Percentiles rank a stretch among this genome's conserved stretches.
These are phyloP conservation scores for Athetis lepigone DNA, from an alignment of 2,888 invertebrate genomes.

Conservation along the genomic window DNA sequence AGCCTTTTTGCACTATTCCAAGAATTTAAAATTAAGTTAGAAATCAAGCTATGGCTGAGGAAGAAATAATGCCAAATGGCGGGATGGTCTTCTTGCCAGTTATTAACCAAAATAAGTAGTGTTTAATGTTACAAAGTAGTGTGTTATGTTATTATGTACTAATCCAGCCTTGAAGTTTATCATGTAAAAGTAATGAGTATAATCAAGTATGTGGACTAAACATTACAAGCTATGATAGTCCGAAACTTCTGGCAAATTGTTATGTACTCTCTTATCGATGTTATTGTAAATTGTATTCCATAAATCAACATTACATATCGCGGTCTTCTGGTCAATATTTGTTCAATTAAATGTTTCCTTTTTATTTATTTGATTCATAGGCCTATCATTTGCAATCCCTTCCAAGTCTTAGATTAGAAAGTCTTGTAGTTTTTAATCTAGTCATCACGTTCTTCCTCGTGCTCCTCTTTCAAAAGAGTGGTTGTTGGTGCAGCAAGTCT, in stretches of 20 bases:
- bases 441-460: neutral
- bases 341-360: slow-evolving; percentile 1
- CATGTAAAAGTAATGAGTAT: slow-evolving; percentile 13
- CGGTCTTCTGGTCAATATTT: slow-evolving; percentile 8
- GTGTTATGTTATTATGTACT: neutral
- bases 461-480: neutral
- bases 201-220: slow-evolving; percentile 11
- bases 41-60: too few relatives aligned
- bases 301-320: slow-evolving; percentile 8
- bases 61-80: too few relatives aligned
- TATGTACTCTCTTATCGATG: slow-evolving; percentile 2
- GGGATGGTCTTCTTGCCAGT: neutral
- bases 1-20: too few relatives aligned
- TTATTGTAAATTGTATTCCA: slow-evolving; percentile 16
- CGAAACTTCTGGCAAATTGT: slow-evolving; percentile 10
- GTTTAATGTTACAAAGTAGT: neutral
- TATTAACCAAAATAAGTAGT: neutral
- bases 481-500: neutral
- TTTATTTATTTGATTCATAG: neutral
- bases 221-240: slow-evolving; percentile 2
- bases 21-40: too few relatives aligned
- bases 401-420: neutral
- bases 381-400: neutral
- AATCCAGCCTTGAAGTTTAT: neutral
- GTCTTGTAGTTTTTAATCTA: slow-evolving; percentile 2